A percentile compares a stretch with the other conserved stretches of the same genome.
phyloP scores from a whole-genome alignment of 2,797 vertebrate genomes.

The Centropyge bicolor region DNA sequence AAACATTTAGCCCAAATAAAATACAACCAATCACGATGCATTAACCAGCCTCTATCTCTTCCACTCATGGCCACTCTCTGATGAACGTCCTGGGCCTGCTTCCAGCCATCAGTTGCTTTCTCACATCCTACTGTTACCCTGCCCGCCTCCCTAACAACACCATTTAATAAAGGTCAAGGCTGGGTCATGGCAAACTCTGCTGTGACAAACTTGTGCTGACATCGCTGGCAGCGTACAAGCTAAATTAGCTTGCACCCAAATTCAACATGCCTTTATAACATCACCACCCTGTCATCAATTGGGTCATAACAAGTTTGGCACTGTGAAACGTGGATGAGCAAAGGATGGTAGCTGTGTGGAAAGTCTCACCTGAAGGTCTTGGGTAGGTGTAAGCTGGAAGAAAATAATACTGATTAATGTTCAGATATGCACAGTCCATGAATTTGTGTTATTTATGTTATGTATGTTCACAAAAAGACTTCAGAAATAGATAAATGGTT shows the following conservation, averaged over 20 bases:
- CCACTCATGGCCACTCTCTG: constrained; percentile 12
- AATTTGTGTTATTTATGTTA: neutral
- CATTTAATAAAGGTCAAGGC: constrained; percentile 41
- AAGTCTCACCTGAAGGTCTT: constrained; percentile 90
- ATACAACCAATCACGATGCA: neutral
- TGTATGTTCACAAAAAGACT: neutral
- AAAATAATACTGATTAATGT: constrained; percentile 66
- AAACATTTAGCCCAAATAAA: constrained; percentile 3
- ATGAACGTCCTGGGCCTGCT: constrained; percentile 41
- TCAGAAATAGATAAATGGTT: neutral
- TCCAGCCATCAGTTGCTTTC: constrained; percentile 21
- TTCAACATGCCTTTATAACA: constrained; percentile 36
- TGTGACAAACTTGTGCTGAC: constrained; percentile 54
- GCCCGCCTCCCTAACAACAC: constrained; percentile 32
- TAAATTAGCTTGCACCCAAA: constrained; percentile 55
- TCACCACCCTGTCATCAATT: constrained; percentile 49
- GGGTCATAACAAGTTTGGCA: constrained; percentile 18
- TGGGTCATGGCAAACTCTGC: constrained; percentile 38
- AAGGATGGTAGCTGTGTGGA: neutral
- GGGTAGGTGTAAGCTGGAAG: constrained; percentile 94
- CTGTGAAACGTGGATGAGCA: constrained; percentile 25
- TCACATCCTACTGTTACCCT: constrained; percentile 2
- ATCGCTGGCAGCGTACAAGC: constrained; percentile 45
- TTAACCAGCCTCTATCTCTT: constrained; percentile 17
- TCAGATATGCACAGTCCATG: neutral